Base-by-base conservation (phyloP, 2,888 invertebrate species). In the Nomada flava region DNA sequence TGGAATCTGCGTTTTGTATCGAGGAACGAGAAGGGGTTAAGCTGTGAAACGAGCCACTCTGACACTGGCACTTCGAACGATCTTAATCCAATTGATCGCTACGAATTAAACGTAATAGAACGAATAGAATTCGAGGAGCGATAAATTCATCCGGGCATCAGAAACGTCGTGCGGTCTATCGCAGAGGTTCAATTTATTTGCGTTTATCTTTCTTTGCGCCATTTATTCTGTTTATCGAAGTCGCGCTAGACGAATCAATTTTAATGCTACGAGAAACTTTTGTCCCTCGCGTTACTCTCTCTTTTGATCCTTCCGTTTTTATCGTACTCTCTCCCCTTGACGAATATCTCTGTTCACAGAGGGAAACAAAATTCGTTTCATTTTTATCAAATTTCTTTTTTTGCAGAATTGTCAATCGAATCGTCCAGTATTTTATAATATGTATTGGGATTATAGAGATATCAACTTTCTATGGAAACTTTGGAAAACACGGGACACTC, bases 151-250 rank as follows among this genome's bases (percentile, higher is more conserved):
- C 76, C 36, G n/a, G 63, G 29, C 47, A 50, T 50, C 68, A 47
- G 47, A 1, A 18, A 50, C 60, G 11, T 9, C 20, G 44, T 20
- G 36, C 52, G 52, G 23, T 7, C 15, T 15, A 18, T 50, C 7
- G 18, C 50, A 75, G 50, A 59, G 59, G 23, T 11, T n/a, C 11
- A 29, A n/a, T 63, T 79, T 76, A 52, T 44, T n/a, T n/a, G 3
- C 11, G 0, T 11, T 23, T 36, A 23, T 36, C 9, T 20, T 47
- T 29, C 2, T 11, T 26, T 26, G 18, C 13, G 52, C 52, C 57
- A 64, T 69, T 59, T 64, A 63, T n/a, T 29, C 64, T 64, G 11
- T 76, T 76, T 29, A 69, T 53, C 59, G 69, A 76, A 64, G n/a
- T n/a, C 11, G 52, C 18, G 2, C 18, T 23, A 36, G 23, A 10